Base-by-base conservation (phyloP, 2,888 invertebrate species). In the Conchocele bisecta region DNA sequence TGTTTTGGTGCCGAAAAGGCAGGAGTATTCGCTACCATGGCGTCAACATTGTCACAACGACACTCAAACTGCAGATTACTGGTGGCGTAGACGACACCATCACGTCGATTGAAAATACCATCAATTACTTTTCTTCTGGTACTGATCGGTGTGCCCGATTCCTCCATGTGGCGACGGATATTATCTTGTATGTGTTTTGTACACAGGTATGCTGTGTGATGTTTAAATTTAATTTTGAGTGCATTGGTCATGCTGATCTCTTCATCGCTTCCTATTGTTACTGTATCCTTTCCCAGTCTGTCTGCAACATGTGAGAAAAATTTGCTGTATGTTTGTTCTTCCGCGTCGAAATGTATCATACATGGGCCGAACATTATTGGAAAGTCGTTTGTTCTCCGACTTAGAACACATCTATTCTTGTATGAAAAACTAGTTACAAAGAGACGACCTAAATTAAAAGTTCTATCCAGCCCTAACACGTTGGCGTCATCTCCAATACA, bases 101-200 rank as follows among this genome's bases (percentile, higher is more conserved):
- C 29, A 15, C 48, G 24, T 9, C 42, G 31, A 42, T 50, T 42
- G 26, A 67, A 37, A 1, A 31, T 53, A 9, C 29, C 28, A n/a
- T 17, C 9, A 22, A 53, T 54, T 1, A 3, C 24, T 9, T 39
- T 48, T 53, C 63, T 58, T 13, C 44, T 39, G 28, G 56, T 50
- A 4, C 15, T 56, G n/a, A 29, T 15, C 20, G 46, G 37, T 7
- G 46, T 65, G 6, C 35, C 46, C 39, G 59, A 64, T 13, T 64
- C 42, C 22, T 57, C 11, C 7, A 69, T 17, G 44, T 59, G 44
- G 31, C 44, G 15, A 9, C 44, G 51, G 2, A 69, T 28, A 33
- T 69, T 74, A 24, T 69, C 64, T n/a, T 59, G 56, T 3, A 65
- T 17, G 20, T 74, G 74, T 56, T 31, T 56, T 6, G 59, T 59